Base-by-base conservation (phyloP, 2,888 invertebrate genomes). In the Encarsia formosa region DNA sequence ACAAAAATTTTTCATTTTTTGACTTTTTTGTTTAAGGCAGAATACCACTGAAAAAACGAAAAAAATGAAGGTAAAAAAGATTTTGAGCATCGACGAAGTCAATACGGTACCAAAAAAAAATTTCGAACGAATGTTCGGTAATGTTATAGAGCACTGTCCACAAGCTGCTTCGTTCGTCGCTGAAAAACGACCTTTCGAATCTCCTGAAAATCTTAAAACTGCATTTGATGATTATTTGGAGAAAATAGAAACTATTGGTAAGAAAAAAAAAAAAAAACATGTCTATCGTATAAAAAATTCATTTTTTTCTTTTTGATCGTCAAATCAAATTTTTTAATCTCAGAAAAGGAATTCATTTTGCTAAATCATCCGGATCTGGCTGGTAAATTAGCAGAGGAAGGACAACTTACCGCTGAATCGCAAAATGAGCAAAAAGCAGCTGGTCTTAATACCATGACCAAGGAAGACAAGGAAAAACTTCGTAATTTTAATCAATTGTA, bases 281-380 rank as follows among this genome's bases (percentile, higher is more conserved):
- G n/a, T n/a, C n/a, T n/a, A n/a, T n/a, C n/a, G n/a, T n/a, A n/a
- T n/a, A n/a, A n/a, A n/a, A n/a, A n/a, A n/a, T n/a, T n/a, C n/a
- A n/a, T n/a, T n/a, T n/a, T n/a, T n/a, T n/a, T n/a, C n/a, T n/a
- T n/a, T n/a, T n/a, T n/a, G n/a, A n/a, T n/a, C n/a, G 13, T 22
- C 8, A n/a, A n/a, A n/a, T n/a, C n/a, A n/a, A n/a, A n/a, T 19
- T 39, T 35, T 29, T 5, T 13, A 35, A 47, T 56, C 67, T 26
- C 69, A 83, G 83, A 77, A 50, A 82, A 81, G 66, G 64, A 80
- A 58, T 72, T 71, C 20, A 70, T 84, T 49, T 69, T 86, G 35
- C 76, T 78, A 56, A 74, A 77, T 2, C 85, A 86, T 65, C 86
- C 85, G 5, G 85, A 86, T 70, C 72, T 86, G 52, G 82, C 83